Percentiles rank a stretch among this genome's conserved stretches.
These are phyloP conservation scores for Paralvinella palmiformis DNA, from an alignment of 1,140 invertebrate species.

Conservation along the genomic window DNA sequence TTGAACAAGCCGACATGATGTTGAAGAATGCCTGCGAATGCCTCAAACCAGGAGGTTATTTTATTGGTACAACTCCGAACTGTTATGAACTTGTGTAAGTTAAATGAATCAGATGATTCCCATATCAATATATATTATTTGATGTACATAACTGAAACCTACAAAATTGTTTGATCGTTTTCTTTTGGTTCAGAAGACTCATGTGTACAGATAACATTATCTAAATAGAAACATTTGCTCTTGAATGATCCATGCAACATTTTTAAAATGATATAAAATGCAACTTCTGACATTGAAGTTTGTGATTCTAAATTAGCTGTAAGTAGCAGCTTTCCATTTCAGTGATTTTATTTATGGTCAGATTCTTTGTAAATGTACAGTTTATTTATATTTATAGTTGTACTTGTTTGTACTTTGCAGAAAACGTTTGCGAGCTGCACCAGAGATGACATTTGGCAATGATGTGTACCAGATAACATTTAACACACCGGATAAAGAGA, in stretches of 20 bases:
- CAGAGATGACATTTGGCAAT: constrained; percentile 72
- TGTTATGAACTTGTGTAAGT: constrained; percentile 81
- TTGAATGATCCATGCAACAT: too few relatives aligned
- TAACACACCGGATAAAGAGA: constrained; percentile 58
- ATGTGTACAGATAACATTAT: too few relatives aligned
- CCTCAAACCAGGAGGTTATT: constrained; percentile 81
- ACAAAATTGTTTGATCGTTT: too few relatives aligned
- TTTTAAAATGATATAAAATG: too few relatives aligned
- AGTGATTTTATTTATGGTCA: background rate
- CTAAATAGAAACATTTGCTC: too few relatives aligned
- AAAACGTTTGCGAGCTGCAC: constrained; percentile 56
- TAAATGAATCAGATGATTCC: background rate
- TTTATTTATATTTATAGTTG: background rate
- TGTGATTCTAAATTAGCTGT: background rate
- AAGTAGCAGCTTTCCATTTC: background rate
- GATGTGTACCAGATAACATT: constrained; percentile 79
- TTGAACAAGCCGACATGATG: constrained; percentile 87
- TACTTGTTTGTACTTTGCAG: constrained; percentile 45
- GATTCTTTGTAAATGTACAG: too few relatives aligned
- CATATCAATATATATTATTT: background rate
- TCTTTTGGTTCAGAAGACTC: too few relatives aligned
- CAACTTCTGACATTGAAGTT: too few relatives aligned
- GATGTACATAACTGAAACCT: background rate
- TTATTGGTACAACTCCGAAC: constrained; percentile 94
- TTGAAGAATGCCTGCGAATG: constrained; percentile 85